Evolutionary conservation across 2,888 invertebrate species (phyloP).

Genomic region (Pterostichus niger): DNA sequence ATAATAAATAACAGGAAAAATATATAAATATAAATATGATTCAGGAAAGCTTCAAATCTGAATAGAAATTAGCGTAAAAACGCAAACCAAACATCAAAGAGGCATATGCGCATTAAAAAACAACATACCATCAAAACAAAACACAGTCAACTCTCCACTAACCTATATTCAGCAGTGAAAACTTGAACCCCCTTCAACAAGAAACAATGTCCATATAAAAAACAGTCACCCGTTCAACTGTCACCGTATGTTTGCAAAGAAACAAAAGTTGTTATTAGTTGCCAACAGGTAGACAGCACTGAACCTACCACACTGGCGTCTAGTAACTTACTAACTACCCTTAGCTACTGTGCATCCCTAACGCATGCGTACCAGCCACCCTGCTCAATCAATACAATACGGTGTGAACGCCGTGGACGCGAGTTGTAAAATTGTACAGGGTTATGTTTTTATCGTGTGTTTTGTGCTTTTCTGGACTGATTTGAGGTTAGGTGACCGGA

Average conservation of each 20-base stretch:
- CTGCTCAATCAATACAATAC: constrained; percentile 33
- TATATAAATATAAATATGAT: constrained; percentile 4
- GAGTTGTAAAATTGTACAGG: background rate
- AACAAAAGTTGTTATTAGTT: background rate
- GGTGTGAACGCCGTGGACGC: background rate
- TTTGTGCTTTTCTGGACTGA: constrained; percentile 6
- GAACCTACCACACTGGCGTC: background rate
- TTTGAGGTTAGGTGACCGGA: constrained; percentile 3
- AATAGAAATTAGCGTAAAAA: background rate
- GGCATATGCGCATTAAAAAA: constrained; percentile 36
- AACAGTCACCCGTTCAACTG: background rate
- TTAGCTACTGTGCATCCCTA: background rate
- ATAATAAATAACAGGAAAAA: background rate
- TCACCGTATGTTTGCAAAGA: constrained; percentile 38
- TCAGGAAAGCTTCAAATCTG: background rate
- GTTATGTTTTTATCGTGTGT: constrained; percentile 24
- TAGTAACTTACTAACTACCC: constrained; percentile 10
- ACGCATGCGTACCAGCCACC: background rate
- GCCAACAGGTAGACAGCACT: constrained; percentile 31
- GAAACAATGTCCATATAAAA: background rate
- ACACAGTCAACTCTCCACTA: constrained; percentile 7
- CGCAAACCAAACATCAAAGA: background rate
- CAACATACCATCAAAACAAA: constrained; percentile 37
- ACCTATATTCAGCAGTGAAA: constrained; percentile 14
- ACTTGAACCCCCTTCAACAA: background rate